Evolutionary conservation across 2,888 invertebrate genomes (phyloP).

Genomic region (Tubulanus polymorphus): DNA sequence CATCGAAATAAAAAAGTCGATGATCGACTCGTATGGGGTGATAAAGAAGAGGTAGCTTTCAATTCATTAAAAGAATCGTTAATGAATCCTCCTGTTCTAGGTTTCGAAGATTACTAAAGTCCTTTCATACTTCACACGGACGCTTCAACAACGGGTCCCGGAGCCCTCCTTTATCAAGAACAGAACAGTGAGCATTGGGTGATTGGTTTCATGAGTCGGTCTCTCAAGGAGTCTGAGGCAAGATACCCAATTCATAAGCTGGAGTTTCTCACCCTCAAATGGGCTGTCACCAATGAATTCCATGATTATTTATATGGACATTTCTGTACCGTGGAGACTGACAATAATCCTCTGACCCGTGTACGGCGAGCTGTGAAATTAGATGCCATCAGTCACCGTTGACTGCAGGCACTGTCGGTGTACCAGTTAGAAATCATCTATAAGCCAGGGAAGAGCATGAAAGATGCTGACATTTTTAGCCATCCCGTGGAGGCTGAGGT

Average conservation of each 20-base stretch:
- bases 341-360: constrained; percentile 12
- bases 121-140: neutral
- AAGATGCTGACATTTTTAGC: constrained; percentile 12
- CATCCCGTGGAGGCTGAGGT: no score
- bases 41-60: no score
- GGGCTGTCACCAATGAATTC: neutral
- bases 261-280: neutral
- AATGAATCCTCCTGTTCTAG: neutral
- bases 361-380: constrained; percentile 10
- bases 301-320: neutral
- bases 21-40: no score
- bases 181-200: neutral
- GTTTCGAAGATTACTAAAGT: neutral
- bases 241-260: neutral
- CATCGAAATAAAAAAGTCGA: no score
- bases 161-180: neutral
- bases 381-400: constrained; percentile 14
- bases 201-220: neutral
- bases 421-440: constrained; percentile 10
- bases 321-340: neutral
- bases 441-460: constrained; percentile 4
- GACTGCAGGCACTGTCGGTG: constrained; percentile 10
- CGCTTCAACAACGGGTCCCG: neutral
- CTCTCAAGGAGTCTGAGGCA: neutral
- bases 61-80: no score